These are phyloP conservation scores for Ptyas mucosa DNA, from an alignment of 2,113 vertebrate genomes.

Conservation along the genomic window DNA sequence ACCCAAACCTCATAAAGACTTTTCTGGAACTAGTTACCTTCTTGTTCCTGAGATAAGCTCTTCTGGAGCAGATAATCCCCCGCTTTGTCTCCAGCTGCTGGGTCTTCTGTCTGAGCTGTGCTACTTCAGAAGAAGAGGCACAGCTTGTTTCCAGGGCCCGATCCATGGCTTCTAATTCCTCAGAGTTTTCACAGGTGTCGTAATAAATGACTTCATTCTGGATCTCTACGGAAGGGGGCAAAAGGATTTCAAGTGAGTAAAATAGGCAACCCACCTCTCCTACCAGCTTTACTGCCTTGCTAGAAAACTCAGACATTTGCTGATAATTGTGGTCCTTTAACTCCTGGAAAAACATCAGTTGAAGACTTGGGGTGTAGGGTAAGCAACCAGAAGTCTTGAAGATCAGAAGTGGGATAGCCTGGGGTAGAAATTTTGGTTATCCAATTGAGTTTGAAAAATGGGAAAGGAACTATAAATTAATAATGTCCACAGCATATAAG, in stretches of 20 bases:
- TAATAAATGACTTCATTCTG: slow-evolving; percentile 96
- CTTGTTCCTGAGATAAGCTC: slow-evolving; percentile 88
- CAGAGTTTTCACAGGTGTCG: slow-evolving; percentile 86
- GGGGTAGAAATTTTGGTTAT: no score
- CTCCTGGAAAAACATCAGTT: not conserved
- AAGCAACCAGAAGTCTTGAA: not conserved
- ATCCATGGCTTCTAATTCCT: slow-evolving; percentile 79
- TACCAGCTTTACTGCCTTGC: not conserved
- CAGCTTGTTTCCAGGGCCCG: slow-evolving; percentile 48
- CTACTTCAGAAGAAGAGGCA: slow-evolving; percentile 52
- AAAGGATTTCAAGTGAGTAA: slow-evolving; percentile 35
- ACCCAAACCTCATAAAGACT: no score
- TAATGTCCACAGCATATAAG: no score
- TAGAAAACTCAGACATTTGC: not conserved
- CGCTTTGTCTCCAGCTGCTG: slow-evolving; percentile 83
- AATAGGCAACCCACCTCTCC: not conserved
- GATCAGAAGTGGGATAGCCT: not conserved
- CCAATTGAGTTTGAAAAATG: no score
- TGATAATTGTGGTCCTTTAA: not conserved
- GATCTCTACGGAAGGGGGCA: slow-evolving; percentile 77
- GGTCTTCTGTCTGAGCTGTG: slow-evolving; percentile 70
- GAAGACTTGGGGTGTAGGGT: not conserved
- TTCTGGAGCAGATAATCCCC: slow-evolving; percentile 80
- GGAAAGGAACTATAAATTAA: no score
- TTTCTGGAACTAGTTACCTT: slow-evolving; percentile 70